Percentiles rank a stretch among this genome's conserved stretches.
These are phyloP conservation scores for Micrastur ruficollis DNA, from an alignment of 2,797 vertebrate genomes.

Conservation along the genomic window DNA sequence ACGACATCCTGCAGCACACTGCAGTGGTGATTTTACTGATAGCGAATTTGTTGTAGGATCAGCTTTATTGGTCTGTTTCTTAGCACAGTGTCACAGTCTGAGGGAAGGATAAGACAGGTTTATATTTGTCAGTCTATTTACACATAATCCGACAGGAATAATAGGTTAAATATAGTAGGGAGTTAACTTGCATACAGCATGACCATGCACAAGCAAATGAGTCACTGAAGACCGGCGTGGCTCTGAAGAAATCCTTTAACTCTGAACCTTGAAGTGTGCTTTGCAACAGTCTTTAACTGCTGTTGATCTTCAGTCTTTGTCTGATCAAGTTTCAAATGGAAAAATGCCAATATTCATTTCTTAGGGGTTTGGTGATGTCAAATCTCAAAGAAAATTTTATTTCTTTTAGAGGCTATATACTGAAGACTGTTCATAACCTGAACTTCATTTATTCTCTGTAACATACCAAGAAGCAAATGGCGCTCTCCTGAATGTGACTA, in stretches of 20 bases:
- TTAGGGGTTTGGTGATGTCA: neutral
- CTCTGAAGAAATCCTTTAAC: neutral
- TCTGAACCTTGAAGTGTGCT: neutral
- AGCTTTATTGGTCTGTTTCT: conserved; percentile 6
- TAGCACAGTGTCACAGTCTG: conserved; percentile 19
- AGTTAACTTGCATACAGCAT: conserved; percentile 28
- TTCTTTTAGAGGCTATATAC: neutral
- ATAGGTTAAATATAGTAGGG: conserved; percentile 52
- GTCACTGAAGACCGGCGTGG: neutral
- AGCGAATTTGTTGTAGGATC: neutral
- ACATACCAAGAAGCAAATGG: neutral
- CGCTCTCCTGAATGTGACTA: neutral
- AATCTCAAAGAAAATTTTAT: neutral
- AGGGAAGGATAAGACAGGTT: conserved; percentile 44
- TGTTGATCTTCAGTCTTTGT: neutral
- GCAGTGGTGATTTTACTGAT: neutral
- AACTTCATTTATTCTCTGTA: neutral
- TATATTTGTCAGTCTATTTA: conserved; percentile 52
- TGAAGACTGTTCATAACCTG: neutral
- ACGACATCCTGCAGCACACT: neutral
- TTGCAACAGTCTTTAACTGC: neutral
- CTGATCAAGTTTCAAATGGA: neutral
- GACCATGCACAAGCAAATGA: conserved; percentile 30
- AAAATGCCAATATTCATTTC: neutral
- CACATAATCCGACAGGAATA: conserved; percentile 50